Conservation (phyloP, 1,140 invertebrate genomes). For the honey bee (Apis mellifera) region DNA sequence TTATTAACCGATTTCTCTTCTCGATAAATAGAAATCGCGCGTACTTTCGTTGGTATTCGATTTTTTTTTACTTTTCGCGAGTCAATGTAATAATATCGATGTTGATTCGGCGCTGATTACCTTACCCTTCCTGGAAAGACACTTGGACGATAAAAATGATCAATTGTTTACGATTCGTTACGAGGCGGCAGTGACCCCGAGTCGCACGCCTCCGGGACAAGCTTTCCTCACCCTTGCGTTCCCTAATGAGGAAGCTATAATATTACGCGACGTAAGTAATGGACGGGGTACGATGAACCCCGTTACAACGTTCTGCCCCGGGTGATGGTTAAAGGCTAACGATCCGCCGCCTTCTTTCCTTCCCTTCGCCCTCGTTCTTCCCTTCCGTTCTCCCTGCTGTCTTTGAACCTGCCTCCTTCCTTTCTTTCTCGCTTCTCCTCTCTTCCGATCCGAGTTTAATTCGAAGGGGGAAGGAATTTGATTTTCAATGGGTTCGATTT, state of each 20-base stretch:
- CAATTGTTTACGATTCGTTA: constrained; percentile 52
- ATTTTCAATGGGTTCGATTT: background rate
- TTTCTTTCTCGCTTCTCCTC: background rate
- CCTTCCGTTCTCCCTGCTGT: background rate
- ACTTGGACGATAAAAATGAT: constrained; percentile 5
- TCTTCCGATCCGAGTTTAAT: background rate
- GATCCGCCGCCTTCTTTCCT: constrained; percentile 42
- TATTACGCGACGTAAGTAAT: constrained; percentile 68
- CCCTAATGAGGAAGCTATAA: constrained; percentile 71
- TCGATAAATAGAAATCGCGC: too few species aligned
- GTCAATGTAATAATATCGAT: too few species aligned
- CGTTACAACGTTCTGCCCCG: constrained; percentile 52
- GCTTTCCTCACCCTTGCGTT: constrained; percentile 59
- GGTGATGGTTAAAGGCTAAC: constrained; percentile 64
- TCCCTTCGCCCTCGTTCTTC: background rate
- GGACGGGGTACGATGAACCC: constrained; percentile 48
- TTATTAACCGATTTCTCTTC: too few species aligned
- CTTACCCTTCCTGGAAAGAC: too few species aligned
- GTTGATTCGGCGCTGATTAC: too few species aligned
- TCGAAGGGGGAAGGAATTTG: background rate
- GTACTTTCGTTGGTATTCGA: too few species aligned
- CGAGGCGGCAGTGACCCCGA: constrained; percentile 39
- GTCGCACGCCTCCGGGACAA: constrained; percentile 48
- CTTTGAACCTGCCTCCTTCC: background rate
- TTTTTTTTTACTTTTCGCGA: too few species aligned